Evolutionary conservation across 2,888 invertebrate species (phyloP), one percentile per base, ranked within the genome.

Genomic region (Nomada fabriciana): DNA sequence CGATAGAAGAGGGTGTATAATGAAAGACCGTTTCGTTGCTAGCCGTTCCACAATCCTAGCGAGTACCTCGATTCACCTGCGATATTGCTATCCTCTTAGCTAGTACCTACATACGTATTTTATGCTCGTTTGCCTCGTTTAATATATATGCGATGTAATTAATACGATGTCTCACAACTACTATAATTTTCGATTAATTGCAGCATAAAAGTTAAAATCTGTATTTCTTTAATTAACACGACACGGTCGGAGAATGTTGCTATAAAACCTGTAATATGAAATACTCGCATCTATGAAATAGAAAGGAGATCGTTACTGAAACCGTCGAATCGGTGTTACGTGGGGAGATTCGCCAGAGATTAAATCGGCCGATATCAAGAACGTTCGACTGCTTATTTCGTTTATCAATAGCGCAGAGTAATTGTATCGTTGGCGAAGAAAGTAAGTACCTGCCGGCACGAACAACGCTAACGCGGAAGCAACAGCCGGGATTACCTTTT

Each of bases 401-500:
- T 7, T 43, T 23, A 13, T 23, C 15, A 43, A 71, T n/a, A 11
- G 59, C 55, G 36, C 42, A 52, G 29, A 53, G 68, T 43, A 77
- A 77, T 25, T 15, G 47, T 65, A 64, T 20, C 50, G 65, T 63
- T 63, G n/a, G 1, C 29, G 52, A 70, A 43, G 69, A 69, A 81
- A 78, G 73, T 57, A 9, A 23, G 15, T n/a, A 36, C 23, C 65
- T n/a, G 53, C 23, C 60, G 15, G 53, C 9, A 13, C 50, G 53
- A 72, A 25, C n/a, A 50, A 5, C 18, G 43, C 25, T 25, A 43
- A 69, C 64, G 23, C 77, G 80, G 76, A 64, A 74, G 67, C 61
- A 36, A 36, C 36, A 36, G 7, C 11, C 2, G 67, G 29, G 11
- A 47, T 43, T 52, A 52, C 42, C 59, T 84, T 83, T 86, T 76